A percentile compares a stretch with the other conserved stretches of the same genome.
Conservation (phyloP, 2,113 vertebrate genomes). For the Serinus canaria region DNA sequence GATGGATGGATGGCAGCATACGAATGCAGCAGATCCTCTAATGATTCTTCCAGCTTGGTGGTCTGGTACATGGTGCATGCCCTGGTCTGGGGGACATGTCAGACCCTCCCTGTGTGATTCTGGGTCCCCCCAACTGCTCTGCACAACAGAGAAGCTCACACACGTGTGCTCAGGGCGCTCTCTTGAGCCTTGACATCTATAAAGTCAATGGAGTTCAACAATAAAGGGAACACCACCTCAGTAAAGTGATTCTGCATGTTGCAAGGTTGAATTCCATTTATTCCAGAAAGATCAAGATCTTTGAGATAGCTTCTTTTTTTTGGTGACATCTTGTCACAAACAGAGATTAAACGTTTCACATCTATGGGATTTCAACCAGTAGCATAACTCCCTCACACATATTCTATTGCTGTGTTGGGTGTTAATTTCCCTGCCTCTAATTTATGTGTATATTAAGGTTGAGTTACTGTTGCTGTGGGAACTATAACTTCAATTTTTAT, state of each 20-base stretch:
- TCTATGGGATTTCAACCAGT: conserved; percentile 2
- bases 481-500: conserved; percentile 40
- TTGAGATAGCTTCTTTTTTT: not conserved
- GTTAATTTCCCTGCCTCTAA: conserved; percentile 35
- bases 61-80: not conserved
- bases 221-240: not conserved
- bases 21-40: not conserved
- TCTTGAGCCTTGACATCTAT: not conserved
- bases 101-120: not conserved
- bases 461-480: conserved; percentile 58
- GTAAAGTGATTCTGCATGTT: not conserved
- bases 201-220: not conserved
- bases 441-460: conserved; percentile 11
- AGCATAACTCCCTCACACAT: not conserved
- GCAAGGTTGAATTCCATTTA: not conserved
- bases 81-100: accelerated
- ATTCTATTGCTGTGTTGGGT: not conserved
- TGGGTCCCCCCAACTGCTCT: not conserved
- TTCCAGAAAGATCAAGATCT: not conserved
- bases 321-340: not conserved
- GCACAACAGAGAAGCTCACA: accelerated
- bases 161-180: accelerated
- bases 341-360: not conserved
- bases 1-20: not conserved
- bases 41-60: not conserved